Percentiles rank a stretch among this genome's conserved stretches.
These are phyloP conservation scores for Burhinus oedicnemus DNA, from an alignment of 2,113 vertebrate species.

Conservation along the genomic window DNA sequence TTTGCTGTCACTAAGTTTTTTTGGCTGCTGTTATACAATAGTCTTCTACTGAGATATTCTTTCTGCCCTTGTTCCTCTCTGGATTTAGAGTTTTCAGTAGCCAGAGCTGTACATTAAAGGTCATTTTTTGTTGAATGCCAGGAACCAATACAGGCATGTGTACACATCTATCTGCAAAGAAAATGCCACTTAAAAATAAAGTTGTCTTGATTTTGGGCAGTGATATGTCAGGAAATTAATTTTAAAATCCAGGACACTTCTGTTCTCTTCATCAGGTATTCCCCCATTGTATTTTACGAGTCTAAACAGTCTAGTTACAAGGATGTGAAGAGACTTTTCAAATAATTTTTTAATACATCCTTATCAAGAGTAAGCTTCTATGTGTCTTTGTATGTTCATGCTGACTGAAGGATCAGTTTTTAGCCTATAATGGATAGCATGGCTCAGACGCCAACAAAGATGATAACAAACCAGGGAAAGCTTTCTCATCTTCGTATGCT, in stretches of 20 bases:
- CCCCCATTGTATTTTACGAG: neutral
- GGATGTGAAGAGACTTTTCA: neutral
- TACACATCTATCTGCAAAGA: constrained; percentile 2
- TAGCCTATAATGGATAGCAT: neutral
- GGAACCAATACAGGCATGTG: neutral
- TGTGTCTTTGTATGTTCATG: neutral
- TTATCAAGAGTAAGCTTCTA: neutral
- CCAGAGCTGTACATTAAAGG: constrained; percentile 18
- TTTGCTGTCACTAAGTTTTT: neutral
- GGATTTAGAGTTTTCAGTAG: neutral
- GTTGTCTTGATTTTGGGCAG: neutral
- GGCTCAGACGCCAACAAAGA: neutral
- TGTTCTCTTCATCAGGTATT: neutral
- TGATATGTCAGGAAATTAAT: neutral
- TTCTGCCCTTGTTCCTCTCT: neutral
- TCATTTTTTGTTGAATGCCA: constrained; percentile 55
- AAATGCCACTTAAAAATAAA: constrained; percentile 33
- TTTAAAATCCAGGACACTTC: neutral
- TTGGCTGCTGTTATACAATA: neutral
- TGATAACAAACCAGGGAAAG: neutral
- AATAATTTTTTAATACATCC: neutral
- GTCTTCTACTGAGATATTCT: neutral
- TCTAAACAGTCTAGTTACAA: neutral
- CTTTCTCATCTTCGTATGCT: neutral
- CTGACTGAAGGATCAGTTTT: neutral